Percentiles rank a stretch among this genome's conserved stretches.
phyloP scores from a whole-genome alignment of 2,113 vertebrate genomes.

The Zingel zingel region DNA sequence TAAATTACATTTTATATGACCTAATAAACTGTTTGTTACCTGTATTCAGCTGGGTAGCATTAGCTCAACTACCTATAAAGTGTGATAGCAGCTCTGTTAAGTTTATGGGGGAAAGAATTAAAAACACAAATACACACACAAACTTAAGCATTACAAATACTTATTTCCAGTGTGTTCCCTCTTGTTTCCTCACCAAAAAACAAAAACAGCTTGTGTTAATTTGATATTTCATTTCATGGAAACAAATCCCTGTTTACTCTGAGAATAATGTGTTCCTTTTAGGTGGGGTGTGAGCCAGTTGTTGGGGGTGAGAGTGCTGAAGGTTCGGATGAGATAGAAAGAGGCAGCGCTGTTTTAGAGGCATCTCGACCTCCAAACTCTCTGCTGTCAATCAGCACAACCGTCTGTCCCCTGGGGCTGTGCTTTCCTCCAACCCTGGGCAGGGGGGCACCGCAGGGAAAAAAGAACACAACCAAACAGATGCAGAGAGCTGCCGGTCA shows the following conservation, averaged over 20 bases:
- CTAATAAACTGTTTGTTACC: slow-evolving; percentile 71
- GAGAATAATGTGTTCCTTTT: slow-evolving; percentile 34
- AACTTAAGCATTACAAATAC: slow-evolving; percentile 38
- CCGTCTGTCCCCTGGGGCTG: slow-evolving; percentile 68
- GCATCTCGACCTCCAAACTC: slow-evolving; percentile 80
- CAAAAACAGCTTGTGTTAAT: slow-evolving; percentile 41
- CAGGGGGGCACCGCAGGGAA: slow-evolving; percentile 44
- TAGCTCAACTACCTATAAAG: slow-evolving; percentile 71
- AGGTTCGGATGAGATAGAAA: slow-evolving; percentile 69
- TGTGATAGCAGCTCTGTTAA: slow-evolving; percentile 51
- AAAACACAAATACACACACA: slow-evolving; percentile 42
- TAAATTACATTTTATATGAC: slow-evolving; percentile 61
- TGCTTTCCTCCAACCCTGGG: slow-evolving; percentile 68
- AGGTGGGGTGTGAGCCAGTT: slow-evolving; percentile 29
- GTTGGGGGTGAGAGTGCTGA: slow-evolving; percentile 56
- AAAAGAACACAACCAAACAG: slow-evolving; percentile 80
- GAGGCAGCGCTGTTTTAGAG: slow-evolving; percentile 70
- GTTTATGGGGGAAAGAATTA: slow-evolving; percentile 75
- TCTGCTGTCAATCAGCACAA: slow-evolving; percentile 81
- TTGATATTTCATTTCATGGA: slow-evolving; percentile 48
- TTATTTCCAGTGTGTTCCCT: slow-evolving; percentile 45
- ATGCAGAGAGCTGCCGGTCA: slow-evolving; percentile 81
- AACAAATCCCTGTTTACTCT: slow-evolving; percentile 34
- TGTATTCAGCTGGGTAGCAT: slow-evolving; percentile 70
- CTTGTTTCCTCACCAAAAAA: slow-evolving; percentile 53